Base-by-base conservation (phyloP, 2,113 vertebrate species). In the Lichenostomus cassidix region DNA sequence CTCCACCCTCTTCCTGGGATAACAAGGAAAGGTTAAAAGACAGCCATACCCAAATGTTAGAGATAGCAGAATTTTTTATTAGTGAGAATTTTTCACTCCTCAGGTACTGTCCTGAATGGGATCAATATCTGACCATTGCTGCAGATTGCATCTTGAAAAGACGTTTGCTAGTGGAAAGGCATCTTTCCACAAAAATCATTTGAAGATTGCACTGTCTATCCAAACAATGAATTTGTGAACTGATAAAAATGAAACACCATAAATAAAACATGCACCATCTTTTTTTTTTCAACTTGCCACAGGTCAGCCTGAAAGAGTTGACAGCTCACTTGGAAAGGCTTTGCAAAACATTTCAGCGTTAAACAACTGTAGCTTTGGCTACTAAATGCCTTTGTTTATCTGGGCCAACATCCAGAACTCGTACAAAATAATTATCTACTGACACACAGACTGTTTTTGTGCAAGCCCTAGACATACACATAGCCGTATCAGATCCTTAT, bases 391-490 rank as follows among this genome's bases (percentile, higher is more conserved):
- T 95, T 90, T 89, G 68, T 93, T 95, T 93, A 70, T 92, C 52
- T 92, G 52, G 95, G 95, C 76, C 65, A 87, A 87, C 52, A 70
- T 93, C 89, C 92, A 96, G 83, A 90, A 92, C 60, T 71, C 16
- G 9, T 91, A 89, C 59, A 87, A 95, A 96, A 94, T 94, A 95
- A 97, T 96, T 91, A 96, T 69, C 84, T 95, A 77, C 89, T 78
- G 80, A 91, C 50, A 87, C 58, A 89, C 46, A 90, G 63, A 77
- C 27, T 83, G 58, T 77, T 95, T 94, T 95, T 46, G 28, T 81
- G 56, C 65, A 89, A 75, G 28, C 35, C 55, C 59, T 53, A 94
- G 91, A 90, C 65, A 46, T 62, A 88, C 15, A 84, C 65, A 94
- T 23, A 33, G 19, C 49, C 49, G 18, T 85, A 97, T 87, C 81